Evolutionary conservation across 2,888 invertebrate genomes (phyloP).

Genomic region (Nomada ferruginata): DNA sequence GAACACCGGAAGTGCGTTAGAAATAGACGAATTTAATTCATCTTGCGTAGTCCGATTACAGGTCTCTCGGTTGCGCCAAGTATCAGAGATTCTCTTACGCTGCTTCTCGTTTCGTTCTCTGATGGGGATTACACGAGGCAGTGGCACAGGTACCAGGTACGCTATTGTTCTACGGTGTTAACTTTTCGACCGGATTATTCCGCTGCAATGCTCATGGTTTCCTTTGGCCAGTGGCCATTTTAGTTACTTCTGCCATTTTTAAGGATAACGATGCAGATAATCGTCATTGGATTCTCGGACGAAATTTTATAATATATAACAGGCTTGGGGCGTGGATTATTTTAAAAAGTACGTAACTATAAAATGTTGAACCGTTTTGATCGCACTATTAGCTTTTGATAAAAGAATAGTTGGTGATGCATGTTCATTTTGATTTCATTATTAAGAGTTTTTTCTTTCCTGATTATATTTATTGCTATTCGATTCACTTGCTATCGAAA

Average conservation of each 20-base stretch:
- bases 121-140: slow-evolving; percentile 48
- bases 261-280: slow-evolving; percentile 3
- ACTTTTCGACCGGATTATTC: slow-evolving; percentile 69
- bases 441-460: too few relatives aligned
- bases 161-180: slow-evolving; percentile 61
- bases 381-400: too few relatives aligned
- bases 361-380: too few relatives aligned
- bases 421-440: too few relatives aligned
- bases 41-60: slow-evolving; percentile 21
- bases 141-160: slow-evolving; percentile 29
- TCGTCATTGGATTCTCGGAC: not conserved
- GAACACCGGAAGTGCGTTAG: slow-evolving; percentile 27
- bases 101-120: slow-evolving; percentile 34
- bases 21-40: slow-evolving; percentile 9
- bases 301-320: not conserved
- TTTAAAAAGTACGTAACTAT: too few relatives aligned
- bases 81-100: slow-evolving; percentile 33
- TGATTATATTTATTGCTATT: too few relatives aligned
- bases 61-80: slow-evolving; percentile 16
- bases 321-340: too few relatives aligned
- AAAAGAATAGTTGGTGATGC: too few relatives aligned
- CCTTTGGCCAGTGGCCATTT: slow-evolving; percentile 49
- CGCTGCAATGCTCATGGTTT: slow-evolving; percentile 35
- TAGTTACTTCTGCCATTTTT: not conserved
- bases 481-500: too few relatives aligned